Percentiles rank a stretch among this genome's conserved stretches.
Conservation (phyloP, 2,113 vertebrate genomes). For the Anarrhichthys ocellatus region DNA sequence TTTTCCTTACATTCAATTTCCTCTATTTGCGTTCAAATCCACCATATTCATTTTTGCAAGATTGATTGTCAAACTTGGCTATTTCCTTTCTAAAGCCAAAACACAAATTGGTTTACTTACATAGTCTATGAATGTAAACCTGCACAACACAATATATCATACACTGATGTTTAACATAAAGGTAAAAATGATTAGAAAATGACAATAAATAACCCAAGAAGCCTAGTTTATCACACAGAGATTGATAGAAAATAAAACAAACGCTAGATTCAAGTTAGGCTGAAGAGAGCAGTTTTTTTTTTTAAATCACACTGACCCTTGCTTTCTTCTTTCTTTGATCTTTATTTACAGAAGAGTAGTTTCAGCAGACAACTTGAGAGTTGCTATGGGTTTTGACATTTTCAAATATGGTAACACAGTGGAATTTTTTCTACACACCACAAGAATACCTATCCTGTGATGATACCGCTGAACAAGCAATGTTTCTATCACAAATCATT, state of each 20-base stretch:
- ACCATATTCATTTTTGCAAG: too few relatives aligned
- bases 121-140: background rate
- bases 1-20: too few relatives aligned
- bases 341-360: slow-evolving; percentile 82
- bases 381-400: slow-evolving; percentile 66
- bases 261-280: background rate
- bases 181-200: slow-evolving; percentile 23
- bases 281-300: background rate
- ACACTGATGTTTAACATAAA: slow-evolving; percentile 2
- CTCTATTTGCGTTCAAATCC: too few relatives aligned
- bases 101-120: too few relatives aligned
- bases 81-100: too few relatives aligned
- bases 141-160: background rate
- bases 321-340: slow-evolving; percentile 57
- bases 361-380: slow-evolving; percentile 67
- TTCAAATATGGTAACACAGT: slow-evolving; percentile 71
- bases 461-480: slow-evolving; percentile 50
- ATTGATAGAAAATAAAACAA: background rate
- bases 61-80: too few relatives aligned
- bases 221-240: background rate
- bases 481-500: slow-evolving; percentile 48
- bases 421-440: slow-evolving; percentile 69
- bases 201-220: slow-evolving; percentile 6
- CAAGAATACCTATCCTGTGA: slow-evolving; percentile 56
- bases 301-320: slow-evolving; percentile 2